Base-by-base conservation (phyloP, 1,140 invertebrate genomes). In the Dendroctonus valens region DNA sequence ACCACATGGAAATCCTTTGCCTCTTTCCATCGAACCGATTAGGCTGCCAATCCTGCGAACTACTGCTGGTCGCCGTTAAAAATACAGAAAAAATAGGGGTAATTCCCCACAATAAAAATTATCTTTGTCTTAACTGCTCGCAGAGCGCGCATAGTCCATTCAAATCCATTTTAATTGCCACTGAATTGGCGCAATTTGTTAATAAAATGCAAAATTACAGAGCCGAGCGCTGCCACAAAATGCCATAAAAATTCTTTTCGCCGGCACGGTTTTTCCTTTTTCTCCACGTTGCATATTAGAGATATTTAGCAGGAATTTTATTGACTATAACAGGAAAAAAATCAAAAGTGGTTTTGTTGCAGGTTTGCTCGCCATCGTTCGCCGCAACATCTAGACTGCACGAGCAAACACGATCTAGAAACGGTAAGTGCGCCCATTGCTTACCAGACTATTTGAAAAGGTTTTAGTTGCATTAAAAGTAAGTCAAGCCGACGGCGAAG, bases 71-170 rank as follows among this genome's bases (percentile, higher is more conserved):
- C 37, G 26, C 26, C 37, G 5, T 12, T 26, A 26, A 9, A 3
- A 52, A 9, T 52, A 48, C 50, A 8, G 9, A 53, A 59, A 65
- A 67, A 67, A 67, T 60, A 53, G 42, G 57, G 65, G 65, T 67
- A 67, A 67, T 67, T 67, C 58, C 65, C 7, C 40, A 59, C 65
- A 41, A 67, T 67, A 67, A 67, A 67, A 67, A 67, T 67, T 59
- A 59, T 46, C 57, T 51, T 67, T 52, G 44, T 54, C 65, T 59
- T 54, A 60, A 59, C 48, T 59, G 49, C 41, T 46, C 37, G 41
- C 57, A 55, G 44, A 58, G 53, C 63, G 46, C 54, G 7, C 55
- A 58, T 53, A 67, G 54, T 48, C 57, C 54, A 67, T 67, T 67
- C 41, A 67, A 67, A 67, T 67, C 40, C 51, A 67, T 67, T 67